Conservation (phyloP, 2,888 invertebrate genomes). For the Petrolisthes cinctipes region DNA sequence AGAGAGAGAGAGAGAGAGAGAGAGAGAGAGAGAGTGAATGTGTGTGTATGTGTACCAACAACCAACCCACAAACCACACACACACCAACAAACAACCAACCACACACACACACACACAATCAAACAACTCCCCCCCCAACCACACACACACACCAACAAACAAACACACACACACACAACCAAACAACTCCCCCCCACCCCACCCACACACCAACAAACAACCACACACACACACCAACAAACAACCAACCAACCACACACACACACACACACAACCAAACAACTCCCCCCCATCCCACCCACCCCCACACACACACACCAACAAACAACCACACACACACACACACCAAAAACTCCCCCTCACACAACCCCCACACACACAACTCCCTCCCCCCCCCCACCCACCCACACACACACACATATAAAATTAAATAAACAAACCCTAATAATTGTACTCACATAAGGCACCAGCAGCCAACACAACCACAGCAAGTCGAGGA, state of each 20-base stretch:
- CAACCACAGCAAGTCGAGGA: conserved; percentile 71
- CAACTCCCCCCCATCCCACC: not conserved
- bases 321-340: not conserved
- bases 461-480: conserved; percentile 48
- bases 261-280: not conserved
- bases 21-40: not conserved
- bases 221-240: not conserved
- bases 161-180: not conserved
- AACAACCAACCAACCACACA: not conserved
- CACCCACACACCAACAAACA: not conserved
- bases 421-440: not conserved
- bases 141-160: not conserved
- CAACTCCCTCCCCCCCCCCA: not conserved
- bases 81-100: not conserved
- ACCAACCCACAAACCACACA: not conserved
- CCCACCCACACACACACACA: conserved; percentile 4
- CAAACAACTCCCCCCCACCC: not conserved
- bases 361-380: not conserved
- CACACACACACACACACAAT: not conserved
- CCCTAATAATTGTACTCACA: conserved; percentile 29
- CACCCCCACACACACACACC: not conserved
- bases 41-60: not conserved
- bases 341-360: not conserved
- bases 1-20: too few relatives aligned
- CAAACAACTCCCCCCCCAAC: not conserved